Evolutionary conservation across 2,113 vertebrate genomes (phyloP).

Genomic region (Clupea harengus): DNA sequence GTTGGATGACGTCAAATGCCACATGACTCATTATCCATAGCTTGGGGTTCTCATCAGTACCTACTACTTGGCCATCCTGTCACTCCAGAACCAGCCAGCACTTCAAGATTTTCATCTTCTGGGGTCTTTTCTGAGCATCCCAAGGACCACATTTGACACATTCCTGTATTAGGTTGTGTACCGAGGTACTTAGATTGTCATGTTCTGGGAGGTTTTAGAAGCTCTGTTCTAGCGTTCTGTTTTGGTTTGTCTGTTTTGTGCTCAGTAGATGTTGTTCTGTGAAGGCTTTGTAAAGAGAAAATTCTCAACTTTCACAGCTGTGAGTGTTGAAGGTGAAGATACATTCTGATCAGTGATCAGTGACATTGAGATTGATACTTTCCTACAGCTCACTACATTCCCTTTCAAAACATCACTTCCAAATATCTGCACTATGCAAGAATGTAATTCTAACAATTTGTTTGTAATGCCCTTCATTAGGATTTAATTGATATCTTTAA

Average conservation of each 20-base stretch:
- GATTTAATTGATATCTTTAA: not conserved
- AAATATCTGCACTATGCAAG: slow-evolving; percentile 1
- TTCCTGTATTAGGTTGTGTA: not conserved
- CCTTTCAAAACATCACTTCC: not conserved
- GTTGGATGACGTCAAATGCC: slow-evolving; percentile 94
- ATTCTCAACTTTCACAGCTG: not conserved
- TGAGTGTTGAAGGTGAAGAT: not conserved
- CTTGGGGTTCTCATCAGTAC: not conserved
- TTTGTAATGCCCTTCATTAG: not conserved
- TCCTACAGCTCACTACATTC: not conserved
- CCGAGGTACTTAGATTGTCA: not conserved
- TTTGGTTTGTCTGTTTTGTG: not conserved
- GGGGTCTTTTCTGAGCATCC: not conserved
- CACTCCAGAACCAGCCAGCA: slow-evolving; percentile 4
- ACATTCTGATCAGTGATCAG: not conserved
- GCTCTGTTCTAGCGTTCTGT: not conserved
- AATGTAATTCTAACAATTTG: not conserved
- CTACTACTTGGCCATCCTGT: not conserved
- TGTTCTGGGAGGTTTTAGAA: slow-evolving; percentile 1
- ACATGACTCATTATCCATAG: slow-evolving; percentile 77
- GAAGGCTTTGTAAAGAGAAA: not conserved
- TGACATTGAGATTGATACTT: not conserved
- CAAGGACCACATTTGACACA: slow-evolving; percentile 9
- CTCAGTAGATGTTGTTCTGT: not conserved
- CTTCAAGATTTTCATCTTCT: not conserved